phyloP scores from a whole-genome alignment of 2,797 vertebrate species.

The Phyllotis vaccarum region DNA sequence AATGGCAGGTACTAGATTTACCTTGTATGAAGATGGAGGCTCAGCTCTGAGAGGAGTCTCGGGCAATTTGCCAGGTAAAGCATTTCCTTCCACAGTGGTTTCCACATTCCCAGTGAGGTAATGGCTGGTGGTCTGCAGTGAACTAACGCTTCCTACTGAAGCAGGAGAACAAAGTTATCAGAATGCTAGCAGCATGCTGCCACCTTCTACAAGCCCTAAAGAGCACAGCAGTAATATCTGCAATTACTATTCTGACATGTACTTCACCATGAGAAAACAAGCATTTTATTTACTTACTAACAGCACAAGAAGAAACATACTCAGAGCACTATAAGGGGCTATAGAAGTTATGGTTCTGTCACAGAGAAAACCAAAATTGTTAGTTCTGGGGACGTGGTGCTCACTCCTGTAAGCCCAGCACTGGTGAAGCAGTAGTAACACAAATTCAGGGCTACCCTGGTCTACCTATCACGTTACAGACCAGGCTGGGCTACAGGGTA shows the following conservation, averaged over 20 bases:
- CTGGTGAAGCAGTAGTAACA: background rate
- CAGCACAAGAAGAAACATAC: background rate
- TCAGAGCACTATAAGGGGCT: background rate
- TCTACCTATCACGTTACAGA: background rate
- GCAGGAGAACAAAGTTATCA: constrained; percentile 46
- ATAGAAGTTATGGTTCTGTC: background rate
- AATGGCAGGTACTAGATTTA: constrained; percentile 78
- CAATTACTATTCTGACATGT: background rate
- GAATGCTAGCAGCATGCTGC: background rate
- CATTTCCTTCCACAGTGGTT: constrained; percentile 94
- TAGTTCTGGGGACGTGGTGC: background rate
- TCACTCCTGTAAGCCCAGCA: background rate
- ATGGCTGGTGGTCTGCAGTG: constrained; percentile 95
- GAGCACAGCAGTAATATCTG: background rate
- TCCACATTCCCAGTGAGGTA: constrained; percentile 92
- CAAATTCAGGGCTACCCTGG: background rate
- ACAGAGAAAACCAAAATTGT: background rate
- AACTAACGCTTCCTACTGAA: constrained; percentile 89
- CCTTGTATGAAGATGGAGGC: constrained; percentile 94
- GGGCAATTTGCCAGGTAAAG: constrained; percentile 95
- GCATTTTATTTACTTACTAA: background rate
- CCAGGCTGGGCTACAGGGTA: background rate
- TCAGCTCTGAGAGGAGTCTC: constrained; percentile 94
- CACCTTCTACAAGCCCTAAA: background rate
- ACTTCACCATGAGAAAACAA: background rate